A percentile compares a stretch with the other conserved stretches of the same genome.
Conservation (phyloP, 2,888 invertebrate genomes). For the Athalia cordata region DNA sequence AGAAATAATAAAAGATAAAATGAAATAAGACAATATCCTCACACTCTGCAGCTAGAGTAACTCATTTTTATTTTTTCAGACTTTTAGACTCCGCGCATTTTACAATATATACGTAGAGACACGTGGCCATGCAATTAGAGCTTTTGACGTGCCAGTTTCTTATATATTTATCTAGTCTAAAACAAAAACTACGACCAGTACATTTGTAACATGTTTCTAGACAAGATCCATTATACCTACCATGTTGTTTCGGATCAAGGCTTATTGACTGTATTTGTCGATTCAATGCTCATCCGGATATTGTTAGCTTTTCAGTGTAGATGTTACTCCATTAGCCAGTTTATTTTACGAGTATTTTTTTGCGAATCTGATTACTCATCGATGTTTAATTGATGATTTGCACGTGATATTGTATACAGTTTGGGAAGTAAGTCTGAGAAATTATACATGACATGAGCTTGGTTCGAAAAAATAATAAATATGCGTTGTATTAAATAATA, state of each 20-base stretch:
- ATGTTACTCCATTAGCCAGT: neutral
- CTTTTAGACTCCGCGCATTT: neutral
- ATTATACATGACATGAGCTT: neutral
- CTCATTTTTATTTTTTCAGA: neutral
- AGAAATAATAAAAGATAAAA: too few species aligned
- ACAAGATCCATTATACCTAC: slow-evolving; percentile 7
- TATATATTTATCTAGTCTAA: too few species aligned
- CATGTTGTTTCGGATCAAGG: slow-evolving; percentile 9
- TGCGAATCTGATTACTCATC: neutral
- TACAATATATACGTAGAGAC: too few species aligned
- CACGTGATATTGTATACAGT: neutral
- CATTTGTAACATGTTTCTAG: neutral
- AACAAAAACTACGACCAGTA: neutral
- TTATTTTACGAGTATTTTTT: neutral
- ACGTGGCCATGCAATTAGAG: too few species aligned
- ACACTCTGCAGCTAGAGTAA: slow-evolving; percentile 4
- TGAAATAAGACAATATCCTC: neutral
- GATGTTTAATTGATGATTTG: neutral
- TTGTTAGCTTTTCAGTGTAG: neutral
- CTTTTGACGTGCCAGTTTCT: too few species aligned
- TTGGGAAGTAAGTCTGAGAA: neutral
- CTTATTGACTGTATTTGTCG: slow-evolving; percentile 5
- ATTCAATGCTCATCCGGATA: neutral
- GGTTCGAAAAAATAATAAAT: slow-evolving; percentile 9
- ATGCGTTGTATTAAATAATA: slow-evolving; percentile 16